Evolutionary conservation across 2,113 vertebrate species (phyloP), one percentile per base, ranked within the genome.

Genomic region (Chionodraco myersi): DNA sequence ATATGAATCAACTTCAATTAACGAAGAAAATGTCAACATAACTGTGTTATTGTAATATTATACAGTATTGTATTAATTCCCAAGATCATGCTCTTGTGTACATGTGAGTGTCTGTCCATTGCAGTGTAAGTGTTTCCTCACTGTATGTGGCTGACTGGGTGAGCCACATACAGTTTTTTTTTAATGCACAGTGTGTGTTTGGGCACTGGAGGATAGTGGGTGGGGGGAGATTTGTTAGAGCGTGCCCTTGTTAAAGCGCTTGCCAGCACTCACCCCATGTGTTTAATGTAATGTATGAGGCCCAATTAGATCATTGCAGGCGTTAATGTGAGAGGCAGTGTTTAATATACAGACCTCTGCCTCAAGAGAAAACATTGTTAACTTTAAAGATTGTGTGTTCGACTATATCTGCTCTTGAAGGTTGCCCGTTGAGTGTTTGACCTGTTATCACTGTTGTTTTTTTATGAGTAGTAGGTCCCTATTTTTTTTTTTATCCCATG

Each of bases 271-370:
- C 72, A 72, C 56, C 76, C 61, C 56, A 9, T 80, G 71, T 87
- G 59, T 84, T 90, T 87, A 83, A 76, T 87, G 53, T 77, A 80
- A 75, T 60, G 26, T 53, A 57, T 45, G 64, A 78, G 69, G 70
- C 56, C 77, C 66, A 86, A 77, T 91, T 88, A 84, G 63, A 79
- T 72, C 61, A 11, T 16, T 51, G 59, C 7, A 77, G 77, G 73
- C 15, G 51, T 69, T 72, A 84, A 61, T 75, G 72, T 78, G 72
- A 71, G 79, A 85, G 48, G 60, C 56, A 0, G 57, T 2, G 52
- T 82, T 87, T 75, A 62, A 18, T 57, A 56, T 45, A 36, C 68
- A 2, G 75, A 45, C 53, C 52, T 44, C 21, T 48, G 34, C 56
- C 23, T 68, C 11, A 8, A 71, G 36, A 36, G 14, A 48, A 69